Evolutionary conservation across 2,113 vertebrate species (phyloP).

Genomic region (Colaptes auratus): DNA sequence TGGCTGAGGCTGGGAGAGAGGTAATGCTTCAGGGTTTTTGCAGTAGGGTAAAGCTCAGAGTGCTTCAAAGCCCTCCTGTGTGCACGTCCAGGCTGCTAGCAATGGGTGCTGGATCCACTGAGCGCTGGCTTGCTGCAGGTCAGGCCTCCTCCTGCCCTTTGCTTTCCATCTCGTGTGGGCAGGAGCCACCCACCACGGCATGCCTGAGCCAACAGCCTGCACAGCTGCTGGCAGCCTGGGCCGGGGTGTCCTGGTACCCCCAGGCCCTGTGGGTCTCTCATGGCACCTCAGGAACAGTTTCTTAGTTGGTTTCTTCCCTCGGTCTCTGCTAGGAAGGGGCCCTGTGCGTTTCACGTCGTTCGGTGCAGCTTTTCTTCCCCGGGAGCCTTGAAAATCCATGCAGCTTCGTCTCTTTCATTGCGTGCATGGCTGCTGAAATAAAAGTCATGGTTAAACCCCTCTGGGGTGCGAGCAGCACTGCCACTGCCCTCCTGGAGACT

Average conservation of each 20-base stretch:
- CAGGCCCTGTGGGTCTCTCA: not conserved
- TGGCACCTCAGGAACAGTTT: not conserved
- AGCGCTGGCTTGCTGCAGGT: accelerated
- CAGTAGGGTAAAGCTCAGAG: not conserved
- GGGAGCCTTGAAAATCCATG: not conserved
- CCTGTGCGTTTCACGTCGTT: accelerated
- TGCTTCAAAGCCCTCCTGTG: accelerated
- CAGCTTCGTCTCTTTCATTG: not conserved
- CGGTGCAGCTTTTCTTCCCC: not conserved
- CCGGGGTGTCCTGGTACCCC: not conserved
- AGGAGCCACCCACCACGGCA: not conserved
- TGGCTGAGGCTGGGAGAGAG: not conserved
- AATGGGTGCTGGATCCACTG: not conserved
- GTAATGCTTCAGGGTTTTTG: accelerated
- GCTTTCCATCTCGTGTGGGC: not conserved
- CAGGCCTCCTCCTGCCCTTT: not conserved
- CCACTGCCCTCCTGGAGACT: not conserved
- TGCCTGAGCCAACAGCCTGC: not conserved
- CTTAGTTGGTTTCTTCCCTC: accelerated
- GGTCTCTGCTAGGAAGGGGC: not conserved
- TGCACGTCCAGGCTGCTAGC: too few relatives aligned
- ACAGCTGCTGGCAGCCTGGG: not conserved
- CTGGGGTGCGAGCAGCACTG: not conserved
- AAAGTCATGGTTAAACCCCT: not conserved
- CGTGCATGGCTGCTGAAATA: not conserved